Percentiles rank a stretch among this genome's conserved stretches.
Conservation (phyloP, 2,797 vertebrate genomes). For the Pteronotus mesoamericanus region DNA sequence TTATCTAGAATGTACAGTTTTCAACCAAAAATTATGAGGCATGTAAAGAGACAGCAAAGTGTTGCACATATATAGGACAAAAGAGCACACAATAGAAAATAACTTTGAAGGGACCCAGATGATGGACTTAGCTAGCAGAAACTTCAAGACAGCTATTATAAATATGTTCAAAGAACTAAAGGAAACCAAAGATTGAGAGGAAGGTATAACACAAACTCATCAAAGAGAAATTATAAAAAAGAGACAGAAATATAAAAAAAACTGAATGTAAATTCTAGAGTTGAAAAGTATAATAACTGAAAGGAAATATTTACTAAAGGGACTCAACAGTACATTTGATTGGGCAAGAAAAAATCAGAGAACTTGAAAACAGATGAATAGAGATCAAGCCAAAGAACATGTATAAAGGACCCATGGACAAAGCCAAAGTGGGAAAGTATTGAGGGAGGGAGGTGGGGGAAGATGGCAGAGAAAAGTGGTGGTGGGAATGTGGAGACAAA, state of each 20-base stretch:
- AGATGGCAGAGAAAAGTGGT: no score
- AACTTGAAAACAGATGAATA: neutral
- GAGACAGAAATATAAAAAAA: neutral
- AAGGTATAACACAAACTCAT: neutral
- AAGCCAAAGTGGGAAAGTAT: no score
- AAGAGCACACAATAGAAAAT: neutral
- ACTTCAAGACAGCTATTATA: neutral
- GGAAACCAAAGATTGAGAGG: neutral
- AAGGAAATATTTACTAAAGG: neutral
- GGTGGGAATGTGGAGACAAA: no score
- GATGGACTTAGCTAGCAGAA: neutral
- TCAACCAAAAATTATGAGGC: neutral
- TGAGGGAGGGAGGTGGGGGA: no score
- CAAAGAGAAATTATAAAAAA: neutral
- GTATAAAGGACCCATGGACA: no score
- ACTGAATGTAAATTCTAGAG: neutral
- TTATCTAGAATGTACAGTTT: neutral
- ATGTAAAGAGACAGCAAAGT: neutral
- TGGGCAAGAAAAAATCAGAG: neutral
- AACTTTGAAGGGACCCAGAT: neutral
- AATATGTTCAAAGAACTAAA: neutral
- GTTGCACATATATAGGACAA: neutral
- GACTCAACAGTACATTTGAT: neutral
- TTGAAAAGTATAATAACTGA: neutral
- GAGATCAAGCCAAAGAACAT: neutral